Conservation (phyloP, 2,888 invertebrate genomes). For the Liodrosophila aerea region DNA sequence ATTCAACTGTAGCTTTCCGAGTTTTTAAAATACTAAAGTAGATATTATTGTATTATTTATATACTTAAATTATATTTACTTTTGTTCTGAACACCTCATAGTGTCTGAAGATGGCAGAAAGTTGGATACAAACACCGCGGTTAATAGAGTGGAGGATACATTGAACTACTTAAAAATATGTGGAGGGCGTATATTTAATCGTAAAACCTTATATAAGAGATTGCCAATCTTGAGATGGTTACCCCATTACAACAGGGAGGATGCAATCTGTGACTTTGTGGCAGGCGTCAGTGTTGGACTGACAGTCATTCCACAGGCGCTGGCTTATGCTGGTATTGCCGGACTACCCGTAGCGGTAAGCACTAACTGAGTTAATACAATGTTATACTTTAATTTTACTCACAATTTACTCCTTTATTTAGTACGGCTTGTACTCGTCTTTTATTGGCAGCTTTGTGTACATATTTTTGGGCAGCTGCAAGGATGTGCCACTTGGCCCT, state of each 20-base stretch:
- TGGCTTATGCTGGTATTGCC: constrained; percentile 91
- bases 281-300: constrained; percentile 96
- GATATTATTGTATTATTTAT: no score
- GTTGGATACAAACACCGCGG: constrained; percentile 71
- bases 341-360: constrained; percentile 88
- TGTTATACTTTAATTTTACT: no score
- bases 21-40: no score
- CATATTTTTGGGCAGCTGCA: constrained; percentile 94
- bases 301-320: constrained; percentile 95
- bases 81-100: constrained; percentile 62
- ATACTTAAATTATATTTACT: background rate
- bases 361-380: no score
- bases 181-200: constrained; percentile 84
- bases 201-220: constrained; percentile 88
- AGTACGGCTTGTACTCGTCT: constrained; percentile 97
- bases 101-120: constrained; percentile 84
- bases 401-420: constrained; percentile 61
- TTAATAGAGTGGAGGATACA: constrained; percentile 72
- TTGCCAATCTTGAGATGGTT: constrained; percentile 90
- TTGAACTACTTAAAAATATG: constrained; percentile 83
- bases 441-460: constrained; percentile 96
- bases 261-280: constrained; percentile 92
- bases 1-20: no score
- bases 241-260: constrained; percentile 87
- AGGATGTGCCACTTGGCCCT: constrained; percentile 95